Conservation (phyloP, 2,888 invertebrate species). For the Drosophila seclusa region DNA sequence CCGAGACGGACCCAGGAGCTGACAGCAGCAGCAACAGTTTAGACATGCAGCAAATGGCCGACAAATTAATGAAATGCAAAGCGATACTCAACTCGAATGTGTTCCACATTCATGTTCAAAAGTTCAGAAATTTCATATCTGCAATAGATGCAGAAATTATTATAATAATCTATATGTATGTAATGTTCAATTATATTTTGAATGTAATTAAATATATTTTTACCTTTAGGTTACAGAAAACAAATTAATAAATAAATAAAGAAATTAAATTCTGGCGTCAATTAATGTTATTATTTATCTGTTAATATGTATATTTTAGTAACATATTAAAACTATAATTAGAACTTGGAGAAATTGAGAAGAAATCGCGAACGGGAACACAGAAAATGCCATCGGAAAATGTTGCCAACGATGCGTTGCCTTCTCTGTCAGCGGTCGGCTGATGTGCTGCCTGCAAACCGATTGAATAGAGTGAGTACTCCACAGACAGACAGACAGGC, state of each 20-base stretch:
- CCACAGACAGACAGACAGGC: conserved; percentile 2
- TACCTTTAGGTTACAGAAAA: neutral
- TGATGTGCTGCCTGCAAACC: conserved; percentile 58
- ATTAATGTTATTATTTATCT: too few species aligned
- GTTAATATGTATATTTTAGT: too few species aligned
- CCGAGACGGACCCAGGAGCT: conserved; percentile 29
- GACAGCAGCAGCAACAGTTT: conserved; percentile 41
- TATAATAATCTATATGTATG: neutral
- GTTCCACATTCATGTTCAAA: conserved; percentile 22
- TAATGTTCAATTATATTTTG: neutral
- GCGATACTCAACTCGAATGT: conserved; percentile 13
- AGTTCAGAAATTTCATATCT: neutral
- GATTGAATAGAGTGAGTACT: conserved; percentile 4
- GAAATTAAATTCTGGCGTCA: neutral
- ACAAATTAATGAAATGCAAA: conserved; percentile 56
- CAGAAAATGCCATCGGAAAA: conserved; percentile 7
- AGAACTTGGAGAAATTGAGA: neutral
- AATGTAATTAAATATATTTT: neutral
- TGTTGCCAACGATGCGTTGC: conserved; percentile 27
- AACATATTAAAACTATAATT: neutral
- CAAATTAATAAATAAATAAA: neutral
- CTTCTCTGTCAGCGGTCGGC: conserved; percentile 42
- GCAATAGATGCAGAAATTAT: neutral
- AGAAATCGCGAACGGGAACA: conserved; percentile 25
- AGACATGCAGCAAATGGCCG: conserved; percentile 67